Base-by-base conservation (phyloP, 2,113 vertebrate genomes). In the Vireo altiloquus region DNA sequence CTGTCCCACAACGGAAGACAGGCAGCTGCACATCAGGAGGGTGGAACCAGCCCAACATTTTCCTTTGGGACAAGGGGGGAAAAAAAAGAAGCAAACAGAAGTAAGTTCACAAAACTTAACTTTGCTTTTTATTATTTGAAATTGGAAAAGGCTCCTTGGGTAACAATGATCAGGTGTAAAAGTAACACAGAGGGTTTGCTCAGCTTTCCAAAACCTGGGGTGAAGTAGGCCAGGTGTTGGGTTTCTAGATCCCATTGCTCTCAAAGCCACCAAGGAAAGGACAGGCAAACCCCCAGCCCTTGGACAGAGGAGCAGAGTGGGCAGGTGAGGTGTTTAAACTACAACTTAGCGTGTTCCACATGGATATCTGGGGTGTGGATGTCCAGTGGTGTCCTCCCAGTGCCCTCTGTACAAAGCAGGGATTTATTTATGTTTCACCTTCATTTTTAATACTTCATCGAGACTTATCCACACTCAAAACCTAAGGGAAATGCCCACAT, bases 101-200 rank as follows among this genome's bases (percentile, higher is more conserved):
- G 2, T 60, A 37, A 77, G 88, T 84, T 95, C 72, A 90, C 94
- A 96, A 95, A 96, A 92, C 74, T n/a, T n/a, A n/a, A n/a, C n/a
- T 92, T 77, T n/a, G 54, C 27, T 92, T 95, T 96, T 96, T 96
- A 87, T 97, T 94, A 71, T 92, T 95, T 92, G 91, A 97, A 97
- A 97, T 1, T 92, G 87, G 84, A 97, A 93, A 96, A 96, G 85
- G 90, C 74, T 80, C 87, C 68, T 86, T 31, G 39, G 80, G 87
- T 92, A 87, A 96, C 93, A 92, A 90, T 8, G 77, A 84, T 84
- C 86, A 63, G 72, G 92, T 97, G 94, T 90, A 85, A 96, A 93
- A 97, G 95, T 82, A 82, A 79, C 71, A 84, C 69, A 76, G 22
- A 5, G 13, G 0, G 57, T 60, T 82, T 49, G 79, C 92, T 78